Percentiles rank a stretch among this genome's conserved stretches.
phyloP scores from a whole-genome alignment of 2,888 invertebrate genomes.

The Andrena praecox region DNA sequence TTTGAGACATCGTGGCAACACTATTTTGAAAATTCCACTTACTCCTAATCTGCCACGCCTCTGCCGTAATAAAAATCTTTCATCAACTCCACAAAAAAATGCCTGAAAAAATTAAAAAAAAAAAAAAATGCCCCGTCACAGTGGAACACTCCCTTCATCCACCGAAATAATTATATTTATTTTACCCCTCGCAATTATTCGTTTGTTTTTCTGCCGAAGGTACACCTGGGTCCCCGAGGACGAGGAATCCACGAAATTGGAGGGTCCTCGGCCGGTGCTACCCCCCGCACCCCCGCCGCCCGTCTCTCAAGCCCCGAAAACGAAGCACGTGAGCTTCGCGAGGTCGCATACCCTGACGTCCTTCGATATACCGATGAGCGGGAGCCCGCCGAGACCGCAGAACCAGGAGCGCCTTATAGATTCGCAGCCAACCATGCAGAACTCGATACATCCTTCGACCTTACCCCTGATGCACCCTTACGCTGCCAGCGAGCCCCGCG shows the following conservation, averaged over 20 bases:
- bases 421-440: constrained; percentile 82
- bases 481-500: constrained; percentile 80
- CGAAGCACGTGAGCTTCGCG: constrained; percentile 96
- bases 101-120: too few relatives aligned
- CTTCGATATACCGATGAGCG: constrained; percentile 88
- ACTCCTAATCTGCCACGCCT: too few relatives aligned
- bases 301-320: constrained; percentile 89
- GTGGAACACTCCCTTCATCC: too few relatives aligned
- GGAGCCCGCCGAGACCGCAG: constrained; percentile 85
- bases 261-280: constrained; percentile 87
- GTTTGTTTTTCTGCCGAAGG: constrained; percentile 64
- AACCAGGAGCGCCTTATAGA: constrained; percentile 84
- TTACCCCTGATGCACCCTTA: constrained; percentile 77
- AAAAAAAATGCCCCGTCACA: too few relatives aligned
- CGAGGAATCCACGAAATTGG: constrained; percentile 90
- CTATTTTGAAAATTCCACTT: too few relatives aligned
- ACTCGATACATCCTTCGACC: constrained; percentile 73
- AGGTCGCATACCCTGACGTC: constrained; percentile 94
- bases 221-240: constrained; percentile 93
- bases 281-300: constrained; percentile 86
- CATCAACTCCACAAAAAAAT: too few relatives aligned
- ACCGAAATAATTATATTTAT: not conserved
- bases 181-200: not conserved
- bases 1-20: too few relatives aligned
- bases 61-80: too few relatives aligned